A percentile compares a stretch with the other conserved stretches of the same genome.
Evolutionary conservation across 2,113 vertebrate genomes (phyloP).

Genomic region (Otus sunia): DNA sequence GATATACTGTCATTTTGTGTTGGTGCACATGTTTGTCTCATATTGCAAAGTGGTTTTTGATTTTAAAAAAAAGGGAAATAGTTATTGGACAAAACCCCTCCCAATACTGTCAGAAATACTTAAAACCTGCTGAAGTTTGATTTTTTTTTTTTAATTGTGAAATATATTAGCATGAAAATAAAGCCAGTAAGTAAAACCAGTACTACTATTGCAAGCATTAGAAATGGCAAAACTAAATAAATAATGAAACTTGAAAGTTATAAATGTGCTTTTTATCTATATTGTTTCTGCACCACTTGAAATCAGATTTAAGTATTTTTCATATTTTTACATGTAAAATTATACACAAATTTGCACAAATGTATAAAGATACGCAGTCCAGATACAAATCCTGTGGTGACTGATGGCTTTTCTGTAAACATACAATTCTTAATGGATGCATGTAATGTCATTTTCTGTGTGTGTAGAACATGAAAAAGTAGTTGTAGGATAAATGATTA

Average conservation of each 20-base stretch:
- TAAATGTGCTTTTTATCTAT: not conserved
- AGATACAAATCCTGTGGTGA: not conserved
- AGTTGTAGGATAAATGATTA: slow-evolving; percentile 61
- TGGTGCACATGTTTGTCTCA: not conserved
- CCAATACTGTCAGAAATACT: not conserved
- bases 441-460: slow-evolving; percentile 24
- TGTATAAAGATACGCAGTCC: not conserved
- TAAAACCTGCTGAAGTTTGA: not conserved
- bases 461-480: slow-evolving; percentile 50
- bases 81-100: not conserved
- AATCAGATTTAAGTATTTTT: not conserved
- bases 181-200: not conserved
- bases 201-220: not conserved
- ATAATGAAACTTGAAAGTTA: not conserved
- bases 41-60: slow-evolving; percentile 1
- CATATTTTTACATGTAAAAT: not conserved
- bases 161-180: slow-evolving; percentile 13
- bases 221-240: not conserved
- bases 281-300: not conserved
- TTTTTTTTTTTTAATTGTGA: not conserved
- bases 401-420: slow-evolving; percentile 20
- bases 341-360: not conserved
- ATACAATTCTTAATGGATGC: slow-evolving; percentile 7
- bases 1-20: not conserved
- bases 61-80: not conserved